Evolutionary conservation across 1,140 invertebrate species (phyloP), one percentile per base, ranked within the genome.

Genomic region (Platyscapa corneri): DNA sequence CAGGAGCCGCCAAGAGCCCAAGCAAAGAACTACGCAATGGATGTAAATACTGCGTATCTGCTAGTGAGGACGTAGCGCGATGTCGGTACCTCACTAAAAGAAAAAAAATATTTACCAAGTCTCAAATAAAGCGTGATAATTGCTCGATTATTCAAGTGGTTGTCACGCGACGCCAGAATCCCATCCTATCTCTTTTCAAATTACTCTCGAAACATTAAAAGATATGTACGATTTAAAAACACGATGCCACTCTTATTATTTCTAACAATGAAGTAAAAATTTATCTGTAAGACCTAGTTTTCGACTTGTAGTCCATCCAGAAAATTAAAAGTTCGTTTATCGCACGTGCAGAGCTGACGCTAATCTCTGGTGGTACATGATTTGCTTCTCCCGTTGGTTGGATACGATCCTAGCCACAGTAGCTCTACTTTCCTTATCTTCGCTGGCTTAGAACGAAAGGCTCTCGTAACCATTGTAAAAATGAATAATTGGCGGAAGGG

Each of bases 281-380:
- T 64, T 64, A 72, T 72, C 67, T 39, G 20, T 27, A 39, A 72
- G 67, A 39, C 67, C 37, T 72, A 72, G 67, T 72, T 39, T 67
- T 23, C 37, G 5, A 72, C 39, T 72, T 39, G 27, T 23, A 39
- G 3, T 37, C 14, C 23, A 7, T 39, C 23, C n/a, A 18, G 37
- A 72, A 39, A 72, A n/a, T n/a, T n/a, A n/a, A n/a, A n/a, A 72
- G 39, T 72, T 34, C 8, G 67, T 72, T 72, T 72, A 72, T 72
- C 67, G 37, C 67, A 72, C 67, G 67, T 72, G 67, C 34, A 72
- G 37, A 72, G 67, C 16, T 39, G 34, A 72, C 37, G 67, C n/a
- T 72, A 72, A 72, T 72, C 32, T 39, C 34, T 0, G 39, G 67
- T 72, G 67, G 67, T 34, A 34, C 67, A 39, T 34, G 67, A 18